Conservation (phyloP, 2,113 vertebrate genomes). For the Cathartes aura region DNA sequence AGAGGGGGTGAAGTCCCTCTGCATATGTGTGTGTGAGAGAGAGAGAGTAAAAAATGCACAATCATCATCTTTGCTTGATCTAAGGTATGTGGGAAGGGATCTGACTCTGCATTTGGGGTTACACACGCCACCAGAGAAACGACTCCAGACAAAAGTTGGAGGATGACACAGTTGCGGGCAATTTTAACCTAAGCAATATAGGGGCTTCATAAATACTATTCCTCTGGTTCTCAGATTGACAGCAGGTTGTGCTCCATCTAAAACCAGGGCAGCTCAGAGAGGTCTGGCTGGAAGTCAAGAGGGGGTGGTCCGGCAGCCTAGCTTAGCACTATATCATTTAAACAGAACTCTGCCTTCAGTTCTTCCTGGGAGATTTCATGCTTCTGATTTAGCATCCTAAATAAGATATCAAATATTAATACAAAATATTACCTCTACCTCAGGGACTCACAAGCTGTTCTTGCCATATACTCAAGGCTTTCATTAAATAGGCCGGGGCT, state of each 20-base stretch:
- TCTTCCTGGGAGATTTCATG: constrained; percentile 35
- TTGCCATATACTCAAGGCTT: constrained; percentile 25
- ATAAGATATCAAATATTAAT: constrained; percentile 73
- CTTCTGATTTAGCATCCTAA: constrained; percentile 65
- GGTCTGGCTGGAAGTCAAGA: constrained; percentile 6
- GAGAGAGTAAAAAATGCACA: neutral
- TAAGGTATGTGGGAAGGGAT: neutral
- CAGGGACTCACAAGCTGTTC: constrained; percentile 35
- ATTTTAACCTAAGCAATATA: neutral
- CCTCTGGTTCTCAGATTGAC: neutral
- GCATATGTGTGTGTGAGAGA: neutral
- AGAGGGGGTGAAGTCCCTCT: neutral
- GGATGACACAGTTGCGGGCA: neutral
- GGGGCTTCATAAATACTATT: neutral
- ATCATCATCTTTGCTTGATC: neutral
- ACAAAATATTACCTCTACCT: constrained; percentile 61
- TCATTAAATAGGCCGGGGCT: constrained; percentile 57
- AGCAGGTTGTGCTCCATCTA: neutral
- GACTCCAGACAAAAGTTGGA: neutral
- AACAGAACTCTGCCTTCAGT: constrained; percentile 3
- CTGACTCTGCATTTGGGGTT: constrained; percentile 4
- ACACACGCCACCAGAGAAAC: neutral
- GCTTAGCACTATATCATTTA: constrained; percentile 25
- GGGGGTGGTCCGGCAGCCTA: neutral
- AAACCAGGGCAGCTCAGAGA: neutral